Percentiles rank a stretch among this genome's conserved stretches.
These are phyloP conservation scores for Todiramphus chloris DNA, from an alignment of 2,113 vertebrate genomes.

Conservation along the genomic window DNA sequence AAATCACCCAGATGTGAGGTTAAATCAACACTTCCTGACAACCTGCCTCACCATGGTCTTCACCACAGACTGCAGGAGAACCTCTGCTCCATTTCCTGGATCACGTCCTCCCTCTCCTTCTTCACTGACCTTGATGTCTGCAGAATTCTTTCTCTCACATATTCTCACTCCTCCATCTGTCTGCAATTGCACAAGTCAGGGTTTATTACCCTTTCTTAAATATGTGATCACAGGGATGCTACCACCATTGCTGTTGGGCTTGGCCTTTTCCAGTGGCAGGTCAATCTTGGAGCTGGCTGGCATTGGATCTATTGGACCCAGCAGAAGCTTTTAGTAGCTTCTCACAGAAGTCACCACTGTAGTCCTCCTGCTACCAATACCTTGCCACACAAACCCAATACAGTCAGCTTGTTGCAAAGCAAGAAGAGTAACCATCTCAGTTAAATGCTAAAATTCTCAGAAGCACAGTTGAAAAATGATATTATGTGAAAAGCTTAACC, in stretches of 20 bases:
- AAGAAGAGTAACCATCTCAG: not conserved
- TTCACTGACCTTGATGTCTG: not conserved
- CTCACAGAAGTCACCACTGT: no score
- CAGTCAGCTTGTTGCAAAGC: not conserved
- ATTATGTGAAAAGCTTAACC: not conserved
- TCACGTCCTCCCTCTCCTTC: fast-evolving
- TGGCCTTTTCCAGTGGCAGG: not conserved
- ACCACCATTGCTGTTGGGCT: not conserved
- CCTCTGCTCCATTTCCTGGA: not conserved
- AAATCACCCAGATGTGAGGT: not conserved
- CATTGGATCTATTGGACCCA: no score
- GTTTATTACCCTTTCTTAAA: not conserved
- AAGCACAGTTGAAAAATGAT: not conserved
- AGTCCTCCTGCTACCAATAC: no score
- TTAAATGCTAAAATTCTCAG: not conserved
- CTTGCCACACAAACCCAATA: not conserved
- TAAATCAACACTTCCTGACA: not conserved
- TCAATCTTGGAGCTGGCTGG: not conserved
- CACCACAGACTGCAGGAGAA: not conserved
- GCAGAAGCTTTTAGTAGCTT: no score
- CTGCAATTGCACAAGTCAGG: not conserved
- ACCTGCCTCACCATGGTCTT: not conserved
- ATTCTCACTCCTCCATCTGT: not conserved
- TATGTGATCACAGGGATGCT: not conserved
- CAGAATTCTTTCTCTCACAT: no score